Percentiles rank a stretch among this genome's conserved stretches.
phyloP scores from a whole-genome alignment of 2,113 vertebrate species.

The Pontoporia blainvillei region DNA sequence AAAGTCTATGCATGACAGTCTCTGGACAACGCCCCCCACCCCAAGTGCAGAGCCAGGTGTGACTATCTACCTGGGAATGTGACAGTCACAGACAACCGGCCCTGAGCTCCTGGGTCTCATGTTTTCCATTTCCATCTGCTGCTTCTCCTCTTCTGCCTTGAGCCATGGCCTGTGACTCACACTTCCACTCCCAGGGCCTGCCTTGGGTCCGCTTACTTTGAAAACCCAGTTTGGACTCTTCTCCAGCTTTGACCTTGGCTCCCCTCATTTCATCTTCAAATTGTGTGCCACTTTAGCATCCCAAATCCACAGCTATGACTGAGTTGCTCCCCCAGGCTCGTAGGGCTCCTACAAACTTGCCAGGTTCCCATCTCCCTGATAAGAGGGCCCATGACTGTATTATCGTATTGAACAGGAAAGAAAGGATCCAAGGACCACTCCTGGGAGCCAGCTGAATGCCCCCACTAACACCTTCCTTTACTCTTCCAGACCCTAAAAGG shows the following conservation, averaged over 20 bases:
- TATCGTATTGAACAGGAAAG: not conserved
- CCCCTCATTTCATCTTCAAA: not conserved
- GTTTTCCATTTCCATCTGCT: not conserved
- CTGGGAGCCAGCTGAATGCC: not conserved
- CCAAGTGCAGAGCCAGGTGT: not conserved
- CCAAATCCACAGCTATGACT: not conserved
- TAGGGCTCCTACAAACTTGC: not conserved
- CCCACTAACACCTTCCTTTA: not conserved
- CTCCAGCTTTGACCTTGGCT: not conserved
- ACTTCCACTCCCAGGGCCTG: not conserved
- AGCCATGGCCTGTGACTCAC: not conserved
- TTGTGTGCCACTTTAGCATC: not conserved
- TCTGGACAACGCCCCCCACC: not conserved
- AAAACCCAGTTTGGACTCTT: not conserved
- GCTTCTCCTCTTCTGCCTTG: not conserved
- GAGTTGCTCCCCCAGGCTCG: not conserved
- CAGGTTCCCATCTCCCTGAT: not conserved
- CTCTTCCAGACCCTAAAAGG: not conserved
- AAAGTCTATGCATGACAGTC: not conserved
- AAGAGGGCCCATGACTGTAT: not conserved
- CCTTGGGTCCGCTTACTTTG: not conserved
- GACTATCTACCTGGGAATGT: not conserved
- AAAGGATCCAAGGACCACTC: not conserved
- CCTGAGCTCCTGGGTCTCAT: not conserved
- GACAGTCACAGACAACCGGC: not conserved